Evolutionary conservation across 2,888 invertebrate genomes (phyloP), one percentile per base, ranked within the genome.

Genomic region (Callyntrura guangdongensis): DNA sequence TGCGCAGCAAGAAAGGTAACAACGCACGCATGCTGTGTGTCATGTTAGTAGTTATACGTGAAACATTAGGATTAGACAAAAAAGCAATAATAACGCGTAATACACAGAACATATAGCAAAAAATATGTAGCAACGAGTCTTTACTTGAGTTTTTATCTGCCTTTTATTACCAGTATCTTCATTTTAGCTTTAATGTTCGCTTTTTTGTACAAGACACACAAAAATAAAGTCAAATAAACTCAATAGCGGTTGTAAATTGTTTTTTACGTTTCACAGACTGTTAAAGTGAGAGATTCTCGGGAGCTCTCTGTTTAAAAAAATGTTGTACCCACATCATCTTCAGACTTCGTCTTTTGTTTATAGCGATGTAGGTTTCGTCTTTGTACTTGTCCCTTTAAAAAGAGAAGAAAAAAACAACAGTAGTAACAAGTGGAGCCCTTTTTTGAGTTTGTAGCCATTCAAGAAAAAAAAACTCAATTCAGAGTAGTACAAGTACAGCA

Each of bases 1-100:
- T 27, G 36, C 49, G 25, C 36, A 69, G 72, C 72, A 56, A 85
- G 56, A 36, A 77, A 64, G 61, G 77, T 12, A 61, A 25, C 36
- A 61, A 53, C 53, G 86, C 86, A 79, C 86, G 79, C 86, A 86
- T 53, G 86, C 86, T 86, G 86, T 64, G 77, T 77, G 77, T 64
- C 79, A 72, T 47, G 74, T 49, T 74, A 20, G 11, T 12, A 74
- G 11, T 74, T 74, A 14, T 36, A 11, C 69, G 53, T 85, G 17
- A 36, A 36, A 36, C 36, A 36, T 36, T 36, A 6, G 36, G 36
- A 36, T 6, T 2, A 17, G n/a, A 64, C n/a, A 64, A 14, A 14
- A 53, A 11, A 53, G 53, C 14, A 53, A 27, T 59, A 59, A n/a
- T 59, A 17, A 1, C 17, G n/a, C 49, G 47, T 45, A 77, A 20